Evolutionary conservation across 2,113 vertebrate genomes (phyloP).

Genomic region (Neolamprologus tretocephalus): DNA sequence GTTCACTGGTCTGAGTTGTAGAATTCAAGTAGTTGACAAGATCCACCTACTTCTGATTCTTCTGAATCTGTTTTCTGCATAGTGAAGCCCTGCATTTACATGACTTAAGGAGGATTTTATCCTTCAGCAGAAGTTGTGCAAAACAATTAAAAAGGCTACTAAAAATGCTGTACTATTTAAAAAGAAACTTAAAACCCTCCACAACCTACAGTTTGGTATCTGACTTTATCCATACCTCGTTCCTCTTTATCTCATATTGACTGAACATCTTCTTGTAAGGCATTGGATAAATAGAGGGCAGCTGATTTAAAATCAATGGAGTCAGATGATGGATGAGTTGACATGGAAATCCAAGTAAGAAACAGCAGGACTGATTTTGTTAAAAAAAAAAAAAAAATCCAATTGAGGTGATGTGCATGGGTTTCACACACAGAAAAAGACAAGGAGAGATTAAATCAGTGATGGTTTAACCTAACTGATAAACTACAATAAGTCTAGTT

Average conservation of each 20-base stretch:
- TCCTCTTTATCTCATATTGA: not conserved
- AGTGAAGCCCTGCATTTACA: not conserved
- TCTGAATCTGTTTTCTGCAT: not conserved
- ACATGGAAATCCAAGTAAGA: not conserved
- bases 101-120: not conserved
- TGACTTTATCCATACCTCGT: not conserved
- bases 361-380: not conserved
- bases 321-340: not conserved
- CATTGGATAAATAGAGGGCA: not conserved
- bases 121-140: not conserved
- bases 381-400: not conserved
- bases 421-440: not conserved
- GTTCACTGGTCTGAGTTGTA: not conserved
- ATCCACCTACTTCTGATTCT: not conserved
- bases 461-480: not conserved
- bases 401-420: accelerated
- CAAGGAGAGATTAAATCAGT: not conserved
- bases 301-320: not conserved
- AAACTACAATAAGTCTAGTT: not conserved
- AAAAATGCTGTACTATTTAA: not conserved
- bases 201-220: not conserved
- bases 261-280: not conserved
- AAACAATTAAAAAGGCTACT: not conserved
- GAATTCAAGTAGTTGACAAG: not conserved
- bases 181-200: not conserved